Percentiles rank a stretch among this genome's conserved stretches.
phyloP scores from a whole-genome alignment of 2,797 vertebrate genomes.

The Cercopithecus petaurista region DNA sequence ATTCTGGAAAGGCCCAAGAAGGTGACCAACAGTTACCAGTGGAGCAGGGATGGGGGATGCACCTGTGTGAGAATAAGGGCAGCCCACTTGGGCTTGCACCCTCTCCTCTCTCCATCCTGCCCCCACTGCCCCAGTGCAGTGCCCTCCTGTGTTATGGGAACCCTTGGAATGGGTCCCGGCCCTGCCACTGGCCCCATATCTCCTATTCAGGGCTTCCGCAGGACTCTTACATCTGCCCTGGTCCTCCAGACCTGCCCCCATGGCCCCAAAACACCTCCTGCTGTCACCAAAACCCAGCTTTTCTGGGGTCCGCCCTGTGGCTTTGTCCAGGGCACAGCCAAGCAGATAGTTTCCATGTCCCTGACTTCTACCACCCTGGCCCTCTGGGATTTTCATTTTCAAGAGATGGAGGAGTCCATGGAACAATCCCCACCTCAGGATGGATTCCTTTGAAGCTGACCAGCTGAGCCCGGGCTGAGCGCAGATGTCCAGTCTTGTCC shows the following conservation, averaged over 20 bases:
- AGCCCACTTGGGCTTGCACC: background rate
- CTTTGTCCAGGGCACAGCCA: background rate
- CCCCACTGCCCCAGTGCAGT: background rate
- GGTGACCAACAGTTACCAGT: background rate
- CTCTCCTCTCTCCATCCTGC: background rate
- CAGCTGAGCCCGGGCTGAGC: no score
- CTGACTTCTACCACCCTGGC: background rate
- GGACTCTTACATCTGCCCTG: background rate
- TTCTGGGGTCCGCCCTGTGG: background rate
- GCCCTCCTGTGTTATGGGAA: background rate
- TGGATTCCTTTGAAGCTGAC: accelerated
- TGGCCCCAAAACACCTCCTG: accelerated
- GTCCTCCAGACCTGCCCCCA: background rate
- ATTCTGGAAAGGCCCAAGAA: background rate
- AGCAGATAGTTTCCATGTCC: background rate
- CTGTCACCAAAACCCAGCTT: background rate
- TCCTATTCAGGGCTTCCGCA: no score
- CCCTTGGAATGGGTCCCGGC: background rate
- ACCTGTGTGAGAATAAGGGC: background rate
- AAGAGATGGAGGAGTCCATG: background rate
- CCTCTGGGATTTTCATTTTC: background rate
- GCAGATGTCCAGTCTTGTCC: background rate
- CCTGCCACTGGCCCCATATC: background rate
- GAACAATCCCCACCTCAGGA: accelerated
- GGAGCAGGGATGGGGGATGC: background rate